Conservation (phyloP, 2,113 vertebrate genomes). For the Larimichthys crocea region DNA sequence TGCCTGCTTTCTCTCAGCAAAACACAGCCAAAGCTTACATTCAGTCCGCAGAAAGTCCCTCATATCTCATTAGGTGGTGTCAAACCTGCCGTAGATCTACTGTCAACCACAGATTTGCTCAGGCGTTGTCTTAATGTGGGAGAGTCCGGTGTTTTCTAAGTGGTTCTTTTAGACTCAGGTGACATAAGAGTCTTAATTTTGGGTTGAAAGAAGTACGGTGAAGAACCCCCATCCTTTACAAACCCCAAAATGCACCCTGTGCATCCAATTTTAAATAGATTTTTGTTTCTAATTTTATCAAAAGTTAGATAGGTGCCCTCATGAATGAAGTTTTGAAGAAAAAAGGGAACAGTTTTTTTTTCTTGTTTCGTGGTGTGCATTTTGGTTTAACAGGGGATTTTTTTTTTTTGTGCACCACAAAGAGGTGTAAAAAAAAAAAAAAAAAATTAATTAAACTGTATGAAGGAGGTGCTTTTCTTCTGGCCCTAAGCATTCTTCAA, state of each 20-base stretch:
- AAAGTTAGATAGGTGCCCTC: background rate
- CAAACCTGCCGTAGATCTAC: background rate
- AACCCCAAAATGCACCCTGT: background rate
- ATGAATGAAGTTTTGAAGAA: no score
- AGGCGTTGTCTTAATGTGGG: background rate
- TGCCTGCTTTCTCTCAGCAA: background rate
- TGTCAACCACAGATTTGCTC: background rate
- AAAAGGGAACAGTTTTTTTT: no score
- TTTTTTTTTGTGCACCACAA: no score
- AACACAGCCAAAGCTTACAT: background rate
- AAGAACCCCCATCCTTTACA: background rate
- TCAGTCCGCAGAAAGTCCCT: background rate
- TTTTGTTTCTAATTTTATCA: background rate
- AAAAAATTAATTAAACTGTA: background rate
- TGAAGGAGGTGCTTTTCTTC: background rate
- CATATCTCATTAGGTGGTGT: background rate
- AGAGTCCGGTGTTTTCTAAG: background rate
- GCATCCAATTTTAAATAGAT: background rate
- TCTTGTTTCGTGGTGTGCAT: no score
- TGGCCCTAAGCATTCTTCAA: no score
- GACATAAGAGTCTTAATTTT: background rate
- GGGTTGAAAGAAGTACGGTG: no score
- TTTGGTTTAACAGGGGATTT: no score
- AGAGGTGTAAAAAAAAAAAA: no score
- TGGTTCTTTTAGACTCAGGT: background rate